These are phyloP conservation scores for Acleris laterana DNA, from an alignment of 2,888 invertebrate species.

Conservation along the genomic window DNA sequence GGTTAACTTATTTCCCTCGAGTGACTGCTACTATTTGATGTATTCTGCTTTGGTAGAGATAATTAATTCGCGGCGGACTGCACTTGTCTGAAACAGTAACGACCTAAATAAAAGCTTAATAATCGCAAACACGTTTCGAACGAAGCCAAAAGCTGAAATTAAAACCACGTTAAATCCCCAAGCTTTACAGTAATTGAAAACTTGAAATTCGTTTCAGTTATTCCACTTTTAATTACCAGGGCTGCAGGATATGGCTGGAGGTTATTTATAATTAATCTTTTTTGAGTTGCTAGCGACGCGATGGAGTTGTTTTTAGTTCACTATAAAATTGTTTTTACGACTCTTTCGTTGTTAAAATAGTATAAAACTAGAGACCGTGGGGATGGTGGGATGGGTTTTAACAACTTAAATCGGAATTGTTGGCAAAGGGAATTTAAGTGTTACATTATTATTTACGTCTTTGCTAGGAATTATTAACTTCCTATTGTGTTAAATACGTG, in stretches of 20 bases:
- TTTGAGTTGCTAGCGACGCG: conserved; percentile 47
- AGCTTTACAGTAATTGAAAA: conserved; percentile 55
- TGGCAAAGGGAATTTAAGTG: not conserved
- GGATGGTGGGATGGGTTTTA: conserved; percentile 19
- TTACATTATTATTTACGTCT: no score
- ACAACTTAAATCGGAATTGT: conserved; percentile 21
- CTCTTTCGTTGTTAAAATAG: conserved; percentile 45
- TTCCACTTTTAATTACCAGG: conserved; percentile 64
- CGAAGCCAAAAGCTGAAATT: conserved; percentile 51
- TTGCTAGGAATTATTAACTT: no score
- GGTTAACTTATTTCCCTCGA: no score
- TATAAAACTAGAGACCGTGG: conserved; percentile 31
- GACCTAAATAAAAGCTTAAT: conserved; percentile 15
- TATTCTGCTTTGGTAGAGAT: conserved; percentile 5
- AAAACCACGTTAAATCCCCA: conserved; percentile 45
- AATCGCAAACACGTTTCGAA: conserved; percentile 37
- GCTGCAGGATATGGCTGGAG: conserved; percentile 49
- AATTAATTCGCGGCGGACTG: conserved; percentile 19
- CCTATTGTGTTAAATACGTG: no score
- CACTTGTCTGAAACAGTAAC: conserved; percentile 18
- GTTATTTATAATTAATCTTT: conserved; percentile 72
- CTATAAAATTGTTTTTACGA: conserved; percentile 52
- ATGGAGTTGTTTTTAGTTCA: conserved; percentile 52
- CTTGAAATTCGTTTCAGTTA: conserved; percentile 62
- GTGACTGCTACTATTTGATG: not conserved